Evolutionary conservation across 2,797 vertebrate genomes (phyloP), one percentile per base, ranked within the genome.

Genomic region (Sebastolobus alascanus): DNA sequence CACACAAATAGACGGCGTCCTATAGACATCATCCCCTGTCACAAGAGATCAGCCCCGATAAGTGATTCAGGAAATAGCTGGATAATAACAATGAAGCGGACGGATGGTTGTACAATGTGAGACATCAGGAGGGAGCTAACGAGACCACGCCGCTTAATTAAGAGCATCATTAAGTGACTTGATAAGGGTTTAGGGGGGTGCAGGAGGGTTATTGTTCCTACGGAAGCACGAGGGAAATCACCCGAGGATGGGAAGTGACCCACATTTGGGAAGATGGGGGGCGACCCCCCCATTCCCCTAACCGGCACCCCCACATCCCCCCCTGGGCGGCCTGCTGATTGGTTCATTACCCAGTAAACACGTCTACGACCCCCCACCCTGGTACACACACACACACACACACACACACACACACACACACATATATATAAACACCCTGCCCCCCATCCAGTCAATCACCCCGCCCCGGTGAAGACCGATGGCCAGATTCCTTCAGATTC

Each of bases 271-370:
- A 81, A 59, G 73, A 89, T 61, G 83, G 82, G 83, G 70, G 56
- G 65, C 55, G 40, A 70, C 77, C 82, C 84, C 84, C 81, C 77
- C 60, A 67, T 78, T 79, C 81, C 69, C 60, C 68, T 61, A 78
- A 80, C 69, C 65, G 78, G 55, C 87, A 87, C 80, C 88, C 92
- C 89, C 70, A 80, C 52, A 67, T 40, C 70, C 68, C 77, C 88
- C 82, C 18, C n/a, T 79, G 75, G 87, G 85, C 79, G 0, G 85
- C 79, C 74, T 6, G 55, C 82, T 84, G 88, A 93, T 93, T 92
- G 93, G 93, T 93, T 94, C 91, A 92, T 93, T 93, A 90, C 83
- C 63, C 88, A 69, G 80, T 92, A 90, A 91, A 90, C 87, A 93
- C 65, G 37, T 75, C 18, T 59, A 43, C 86, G 68, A 75, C 86